Evolutionary conservation across 2,888 invertebrate species (phyloP).

Genomic region (Ophion ventricosus): DNA sequence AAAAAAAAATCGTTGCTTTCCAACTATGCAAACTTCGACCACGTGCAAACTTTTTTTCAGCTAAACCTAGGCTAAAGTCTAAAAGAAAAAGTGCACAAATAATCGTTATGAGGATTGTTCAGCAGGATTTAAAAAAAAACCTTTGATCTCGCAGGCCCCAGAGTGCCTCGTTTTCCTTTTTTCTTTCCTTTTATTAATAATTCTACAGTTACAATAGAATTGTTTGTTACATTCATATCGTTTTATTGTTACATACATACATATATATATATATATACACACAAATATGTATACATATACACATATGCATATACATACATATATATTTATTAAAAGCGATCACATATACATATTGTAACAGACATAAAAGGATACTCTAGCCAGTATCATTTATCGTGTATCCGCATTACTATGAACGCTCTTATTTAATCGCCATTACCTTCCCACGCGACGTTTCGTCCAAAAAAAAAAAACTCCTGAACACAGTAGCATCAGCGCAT

Average conservation of each 20-base stretch:
- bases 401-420: constrained; percentile 68
- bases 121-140: neutral
- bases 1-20: neutral
- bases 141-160: constrained; percentile 16
- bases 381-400: constrained; percentile 68
- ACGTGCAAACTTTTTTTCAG: neutral
- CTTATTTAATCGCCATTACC: constrained; percentile 33
- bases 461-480: constrained; percentile 40
- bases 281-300: constrained; percentile 18
- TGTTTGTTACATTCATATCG: constrained; percentile 6
- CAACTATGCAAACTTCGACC: neutral
- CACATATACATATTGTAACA: constrained; percentile 80
- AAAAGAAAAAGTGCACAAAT: neutral
- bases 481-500: constrained; percentile 52
- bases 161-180: neutral
- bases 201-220: constrained; percentile 4
- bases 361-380: constrained; percentile 77
- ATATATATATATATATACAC: constrained; percentile 5
- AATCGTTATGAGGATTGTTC: neutral
- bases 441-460: constrained; percentile 19
- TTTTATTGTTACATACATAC: constrained; percentile 14
- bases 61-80: neutral
- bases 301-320: constrained; percentile 57
- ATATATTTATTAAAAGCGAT: constrained; percentile 80
- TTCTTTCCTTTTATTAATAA: neutral